Conservation (phyloP, 2,888 invertebrate species). For the Alcis repandata region DNA sequence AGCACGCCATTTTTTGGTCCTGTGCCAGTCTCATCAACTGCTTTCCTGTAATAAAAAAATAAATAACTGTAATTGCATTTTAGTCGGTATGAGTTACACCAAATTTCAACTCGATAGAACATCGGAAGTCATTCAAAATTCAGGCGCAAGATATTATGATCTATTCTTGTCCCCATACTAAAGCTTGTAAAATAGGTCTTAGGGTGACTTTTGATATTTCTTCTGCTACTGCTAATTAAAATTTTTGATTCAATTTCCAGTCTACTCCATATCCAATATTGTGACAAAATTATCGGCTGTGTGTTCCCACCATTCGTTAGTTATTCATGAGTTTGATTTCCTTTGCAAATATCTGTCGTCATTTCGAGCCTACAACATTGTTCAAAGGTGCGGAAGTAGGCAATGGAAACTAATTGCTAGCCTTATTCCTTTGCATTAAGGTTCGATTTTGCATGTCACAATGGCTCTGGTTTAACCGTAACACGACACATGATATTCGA, state of each 20-base stretch:
- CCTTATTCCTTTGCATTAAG: constrained; percentile 13
- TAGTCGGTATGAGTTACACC: too few relatives aligned
- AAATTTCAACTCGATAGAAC: too few relatives aligned
- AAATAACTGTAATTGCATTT: too few relatives aligned
- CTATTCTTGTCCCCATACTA: too few relatives aligned
- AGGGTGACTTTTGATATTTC: too few relatives aligned
- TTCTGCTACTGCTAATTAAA: neutral
- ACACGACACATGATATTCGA: neutral
- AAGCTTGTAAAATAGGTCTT: too few relatives aligned
- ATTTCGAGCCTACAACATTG: constrained; percentile 43
- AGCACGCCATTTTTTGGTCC: too few relatives aligned
- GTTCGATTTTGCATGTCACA: constrained; percentile 10
- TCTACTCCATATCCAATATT: constrained; percentile 33
- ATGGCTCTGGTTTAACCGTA: constrained; percentile 1
- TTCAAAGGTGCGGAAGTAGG: constrained; percentile 34
- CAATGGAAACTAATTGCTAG: constrained; percentile 3
- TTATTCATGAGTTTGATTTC: constrained; percentile 65
- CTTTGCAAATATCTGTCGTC: constrained; percentile 56
- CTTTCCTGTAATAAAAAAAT: too few relatives aligned
- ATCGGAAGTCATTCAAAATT: too few relatives aligned
- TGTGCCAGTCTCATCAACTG: too few relatives aligned
- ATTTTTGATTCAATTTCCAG: constrained; percentile 18
- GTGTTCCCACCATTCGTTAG: constrained; percentile 62
- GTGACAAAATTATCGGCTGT: constrained; percentile 43
- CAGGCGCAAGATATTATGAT: too few relatives aligned